These are phyloP conservation scores for Megalurothrips usitatus DNA, from an alignment of 2,888 invertebrate species.

Conservation along the genomic window DNA sequence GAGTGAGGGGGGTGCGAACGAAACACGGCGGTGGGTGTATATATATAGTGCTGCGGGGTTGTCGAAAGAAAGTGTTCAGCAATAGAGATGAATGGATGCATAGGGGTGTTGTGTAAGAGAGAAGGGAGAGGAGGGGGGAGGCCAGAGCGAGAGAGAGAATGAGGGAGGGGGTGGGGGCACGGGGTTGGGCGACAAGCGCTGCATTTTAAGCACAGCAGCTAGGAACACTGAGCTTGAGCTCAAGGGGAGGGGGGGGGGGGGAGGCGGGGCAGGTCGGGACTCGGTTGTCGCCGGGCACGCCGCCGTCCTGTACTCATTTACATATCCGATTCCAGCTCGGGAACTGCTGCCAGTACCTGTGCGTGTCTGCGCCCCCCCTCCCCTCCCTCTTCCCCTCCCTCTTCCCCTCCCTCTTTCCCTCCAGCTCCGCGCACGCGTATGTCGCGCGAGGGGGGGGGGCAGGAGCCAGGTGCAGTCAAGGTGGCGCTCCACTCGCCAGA, in stretches of 20 bases:
- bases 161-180: background rate
- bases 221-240: background rate
- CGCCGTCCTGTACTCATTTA: constrained; percentile 1
- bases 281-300: background rate
- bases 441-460: no score
- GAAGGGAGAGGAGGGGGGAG: background rate
- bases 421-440: no score
- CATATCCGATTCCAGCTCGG: constrained; percentile 4
- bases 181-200: background rate
- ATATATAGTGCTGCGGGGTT: background rate
- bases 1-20: no score
- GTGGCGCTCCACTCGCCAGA: no score
- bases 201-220: constrained; percentile 11
- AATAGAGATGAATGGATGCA: no score
- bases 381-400: background rate
- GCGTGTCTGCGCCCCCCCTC: background rate
- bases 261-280: background rate
- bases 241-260: background rate
- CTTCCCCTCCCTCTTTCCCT: background rate
- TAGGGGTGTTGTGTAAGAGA: no score
- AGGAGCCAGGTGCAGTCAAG: no score
- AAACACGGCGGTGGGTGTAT: background rate
- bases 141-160: background rate
- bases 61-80: no score
- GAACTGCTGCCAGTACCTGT: background rate